Conservation (phyloP, 2,888 invertebrate species). For the Amaurobius ferox region DNA sequence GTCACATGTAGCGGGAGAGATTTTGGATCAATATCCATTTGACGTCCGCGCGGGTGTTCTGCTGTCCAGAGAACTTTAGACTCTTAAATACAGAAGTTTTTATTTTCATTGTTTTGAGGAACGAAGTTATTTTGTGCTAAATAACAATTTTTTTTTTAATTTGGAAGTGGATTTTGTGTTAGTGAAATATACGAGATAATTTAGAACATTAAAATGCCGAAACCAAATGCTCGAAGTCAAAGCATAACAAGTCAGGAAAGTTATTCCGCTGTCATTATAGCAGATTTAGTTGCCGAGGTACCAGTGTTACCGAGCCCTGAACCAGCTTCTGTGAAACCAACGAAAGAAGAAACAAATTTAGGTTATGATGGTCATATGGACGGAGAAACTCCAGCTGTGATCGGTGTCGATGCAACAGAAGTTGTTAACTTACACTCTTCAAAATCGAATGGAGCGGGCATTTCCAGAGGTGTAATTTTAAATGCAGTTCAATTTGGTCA, state of each 20-base stretch:
- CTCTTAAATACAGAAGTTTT: too few species aligned
- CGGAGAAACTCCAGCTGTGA: slow-evolving; percentile 18
- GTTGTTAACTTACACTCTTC: not conserved
- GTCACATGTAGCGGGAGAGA: too few species aligned
- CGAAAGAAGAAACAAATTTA: slow-evolving; percentile 14
- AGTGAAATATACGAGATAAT: too few species aligned
- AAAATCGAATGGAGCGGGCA: slow-evolving; percentile 29
- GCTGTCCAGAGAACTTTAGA: too few species aligned
- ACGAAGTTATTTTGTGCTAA: too few species aligned
- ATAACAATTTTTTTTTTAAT: too few species aligned
- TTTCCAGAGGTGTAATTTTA: slow-evolving; percentile 54
- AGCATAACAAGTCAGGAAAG: slow-evolving; percentile 58
- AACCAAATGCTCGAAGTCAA: slow-evolving; percentile 18
- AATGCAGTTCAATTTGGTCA: slow-evolving; percentile 36
- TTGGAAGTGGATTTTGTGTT: too few species aligned
- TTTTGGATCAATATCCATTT: too few species aligned
- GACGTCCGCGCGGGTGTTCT: too few species aligned
- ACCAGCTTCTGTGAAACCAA: not conserved
- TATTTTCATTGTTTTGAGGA: too few species aligned
- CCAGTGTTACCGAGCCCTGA: not conserved
- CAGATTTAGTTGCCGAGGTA: slow-evolving; percentile 45
- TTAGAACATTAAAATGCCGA: slow-evolving; percentile 50
- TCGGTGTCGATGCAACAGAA: slow-evolving; percentile 5
- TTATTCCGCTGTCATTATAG: slow-evolving; percentile 51
- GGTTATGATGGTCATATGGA: slow-evolving; percentile 28